A percentile compares a stretch with the other conserved stretches of the same genome.
Conservation (phyloP, 2,113 vertebrate species). For the Dasypus novemcinctus region DNA sequence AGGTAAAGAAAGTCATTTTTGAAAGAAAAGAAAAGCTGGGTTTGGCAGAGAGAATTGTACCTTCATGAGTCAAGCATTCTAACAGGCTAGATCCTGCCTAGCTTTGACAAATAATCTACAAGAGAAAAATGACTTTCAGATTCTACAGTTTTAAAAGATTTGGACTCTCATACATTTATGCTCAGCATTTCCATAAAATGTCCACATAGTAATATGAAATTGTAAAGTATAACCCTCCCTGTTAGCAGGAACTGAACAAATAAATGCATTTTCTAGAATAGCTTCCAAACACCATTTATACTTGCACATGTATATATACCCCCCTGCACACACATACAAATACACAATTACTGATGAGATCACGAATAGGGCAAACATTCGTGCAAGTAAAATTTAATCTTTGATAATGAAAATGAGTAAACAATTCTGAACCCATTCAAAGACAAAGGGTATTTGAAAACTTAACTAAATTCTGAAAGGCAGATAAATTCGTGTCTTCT, state of each 20-base stretch:
- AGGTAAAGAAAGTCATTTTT: not conserved
- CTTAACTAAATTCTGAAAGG: not conserved
- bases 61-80: not conserved
- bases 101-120: not conserved
- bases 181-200: not conserved
- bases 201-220: not conserved
- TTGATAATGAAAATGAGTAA: constrained; percentile 26
- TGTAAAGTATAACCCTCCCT: not conserved
- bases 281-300: not conserved
- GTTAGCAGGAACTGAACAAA: not conserved
- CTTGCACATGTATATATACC: too few relatives aligned
- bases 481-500: constrained; percentile 10
- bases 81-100: not conserved
- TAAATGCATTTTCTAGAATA: not conserved
- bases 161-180: not conserved
- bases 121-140: not conserved
- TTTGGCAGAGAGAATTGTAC: not conserved
- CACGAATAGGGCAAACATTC: not conserved
- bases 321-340: not conserved
- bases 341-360: not conserved
- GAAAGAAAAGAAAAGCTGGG: not conserved
- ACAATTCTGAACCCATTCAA: constrained; percentile 21
- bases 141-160: not conserved
- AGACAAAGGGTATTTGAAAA: constrained; percentile 34
- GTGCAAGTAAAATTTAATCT: constrained; percentile 11